Evolutionary conservation across 2,888 invertebrate species (phyloP).

Genomic region (Bimastos eiseni): DNA sequence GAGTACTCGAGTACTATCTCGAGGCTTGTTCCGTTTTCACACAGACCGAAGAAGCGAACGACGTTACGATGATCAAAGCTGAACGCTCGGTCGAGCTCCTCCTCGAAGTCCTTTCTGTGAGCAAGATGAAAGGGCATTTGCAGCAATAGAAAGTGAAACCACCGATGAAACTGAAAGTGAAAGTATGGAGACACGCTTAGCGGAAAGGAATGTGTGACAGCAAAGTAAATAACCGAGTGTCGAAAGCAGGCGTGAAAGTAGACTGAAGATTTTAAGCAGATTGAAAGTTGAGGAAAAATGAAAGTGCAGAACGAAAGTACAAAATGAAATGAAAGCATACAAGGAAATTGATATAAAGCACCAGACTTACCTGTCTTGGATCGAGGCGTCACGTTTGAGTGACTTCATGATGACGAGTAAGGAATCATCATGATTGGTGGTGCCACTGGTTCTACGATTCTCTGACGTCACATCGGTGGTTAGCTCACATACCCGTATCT

Average conservation of each 20-base stretch:
- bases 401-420: slow-evolving; percentile 9
- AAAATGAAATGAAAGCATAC: neutral
- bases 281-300: neutral
- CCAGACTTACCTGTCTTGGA: neutral
- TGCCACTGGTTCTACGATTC: neutral
- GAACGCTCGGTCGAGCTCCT: neutral
- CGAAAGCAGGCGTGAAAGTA: neutral
- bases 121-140: neutral
- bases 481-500: slow-evolving; percentile 13
- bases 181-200: neutral
- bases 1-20: slow-evolving; percentile 24
- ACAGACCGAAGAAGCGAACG: neutral
- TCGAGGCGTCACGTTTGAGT: neutral
- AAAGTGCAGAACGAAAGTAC: neutral
- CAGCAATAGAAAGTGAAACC: neutral
- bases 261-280: neutral
- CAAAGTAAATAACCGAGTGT: neutral
- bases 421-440: neutral
- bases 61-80: neutral
- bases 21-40: neutral
- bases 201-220: neutral
- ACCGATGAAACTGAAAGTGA: neutral
- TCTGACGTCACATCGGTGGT: neutral
- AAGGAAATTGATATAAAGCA: neutral
- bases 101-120: slow-evolving; percentile 21